These are phyloP conservation scores for Scleropages formosus DNA, from an alignment of 2,797 vertebrate species.

Conservation along the genomic window DNA sequence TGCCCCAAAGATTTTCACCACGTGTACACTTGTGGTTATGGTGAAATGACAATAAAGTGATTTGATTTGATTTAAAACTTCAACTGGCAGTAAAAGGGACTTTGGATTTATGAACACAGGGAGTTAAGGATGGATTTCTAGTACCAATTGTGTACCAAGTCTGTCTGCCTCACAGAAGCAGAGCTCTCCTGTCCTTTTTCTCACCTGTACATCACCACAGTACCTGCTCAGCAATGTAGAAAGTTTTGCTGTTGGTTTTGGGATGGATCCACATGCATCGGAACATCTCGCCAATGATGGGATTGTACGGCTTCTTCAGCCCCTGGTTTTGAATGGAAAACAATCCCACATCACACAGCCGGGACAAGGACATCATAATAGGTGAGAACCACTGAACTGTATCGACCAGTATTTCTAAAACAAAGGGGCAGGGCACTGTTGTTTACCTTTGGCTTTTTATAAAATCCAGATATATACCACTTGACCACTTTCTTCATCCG, in stretches of 20 bases:
- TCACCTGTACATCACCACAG: neutral
- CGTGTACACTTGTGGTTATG: too few relatives aligned
- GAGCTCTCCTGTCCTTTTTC: too few relatives aligned
- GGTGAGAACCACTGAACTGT: too few relatives aligned
- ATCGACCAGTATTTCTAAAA: neutral
- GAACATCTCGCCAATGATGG: constrained; percentile 93
- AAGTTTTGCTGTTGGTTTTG: constrained; percentile 94
- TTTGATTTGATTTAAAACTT: too few relatives aligned
- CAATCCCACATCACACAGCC: neutral
- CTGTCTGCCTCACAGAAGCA: too few relatives aligned
- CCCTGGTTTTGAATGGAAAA: constrained; percentile 67
- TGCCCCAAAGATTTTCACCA: too few relatives aligned
- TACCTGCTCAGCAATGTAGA: constrained; percentile 97
- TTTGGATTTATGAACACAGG: too few relatives aligned
- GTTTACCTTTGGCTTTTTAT: constrained; percentile 95
- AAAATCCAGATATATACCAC: constrained; percentile 99
- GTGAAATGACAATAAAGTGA: too few relatives aligned
- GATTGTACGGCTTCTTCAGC: constrained; percentile 97
- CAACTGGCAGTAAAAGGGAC: too few relatives aligned
- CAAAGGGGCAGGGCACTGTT: neutral
- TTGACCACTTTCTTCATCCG: constrained; percentile 97
- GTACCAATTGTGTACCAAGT: too few relatives aligned
- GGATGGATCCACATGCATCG: constrained; percentile 97
- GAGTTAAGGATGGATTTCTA: too few relatives aligned
- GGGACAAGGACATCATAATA: too few relatives aligned